A percentile compares a stretch with the other conserved stretches of the same genome.
Evolutionary conservation across 2,113 vertebrate genomes (phyloP).

Genomic region (Myanophis thanlyinensis): DNA sequence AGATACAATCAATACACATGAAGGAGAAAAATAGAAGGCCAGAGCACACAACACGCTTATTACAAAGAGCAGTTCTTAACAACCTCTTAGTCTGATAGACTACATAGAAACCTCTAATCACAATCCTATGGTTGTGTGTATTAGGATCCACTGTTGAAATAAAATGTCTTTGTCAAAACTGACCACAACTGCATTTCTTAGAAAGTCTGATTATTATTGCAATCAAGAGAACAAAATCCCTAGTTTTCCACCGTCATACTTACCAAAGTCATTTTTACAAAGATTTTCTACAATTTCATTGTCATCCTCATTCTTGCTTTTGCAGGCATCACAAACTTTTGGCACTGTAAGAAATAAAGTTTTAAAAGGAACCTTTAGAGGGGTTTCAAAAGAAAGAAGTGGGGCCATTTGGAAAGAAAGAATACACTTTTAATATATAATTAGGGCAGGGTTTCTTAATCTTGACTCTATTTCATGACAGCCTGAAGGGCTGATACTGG

Average conservation of each 20-base stretch:
- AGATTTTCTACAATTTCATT: constrained; percentile 97
- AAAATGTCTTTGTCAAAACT: neutral
- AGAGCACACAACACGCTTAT: neutral
- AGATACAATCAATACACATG: neutral
- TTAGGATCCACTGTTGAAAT: neutral
- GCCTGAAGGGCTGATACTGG: neutral
- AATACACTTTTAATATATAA: too few species aligned
- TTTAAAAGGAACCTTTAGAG: constrained; percentile 43
- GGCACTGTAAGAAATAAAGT: constrained; percentile 74
- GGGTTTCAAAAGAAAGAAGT: constrained; percentile 57
- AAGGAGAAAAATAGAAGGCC: neutral
- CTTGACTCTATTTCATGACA: neutral
- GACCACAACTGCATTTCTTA: neutral
- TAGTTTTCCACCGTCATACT: constrained; percentile 62
- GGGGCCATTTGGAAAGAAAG: constrained; percentile 57
- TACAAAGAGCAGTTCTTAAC: neutral
- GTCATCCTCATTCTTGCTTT: constrained; percentile 89
- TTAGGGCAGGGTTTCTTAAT: neutral
- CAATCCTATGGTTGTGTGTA: neutral
- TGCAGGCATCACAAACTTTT: constrained; percentile 94
- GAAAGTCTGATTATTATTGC: neutral
- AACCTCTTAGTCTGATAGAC: neutral
- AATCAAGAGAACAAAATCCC: too few species aligned
- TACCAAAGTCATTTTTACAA: constrained; percentile 98
- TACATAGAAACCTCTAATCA: neutral